Evolutionary conservation across 2,113 vertebrate genomes (phyloP).

Genomic region (Brachyhypopomus occidentalis): DNA sequence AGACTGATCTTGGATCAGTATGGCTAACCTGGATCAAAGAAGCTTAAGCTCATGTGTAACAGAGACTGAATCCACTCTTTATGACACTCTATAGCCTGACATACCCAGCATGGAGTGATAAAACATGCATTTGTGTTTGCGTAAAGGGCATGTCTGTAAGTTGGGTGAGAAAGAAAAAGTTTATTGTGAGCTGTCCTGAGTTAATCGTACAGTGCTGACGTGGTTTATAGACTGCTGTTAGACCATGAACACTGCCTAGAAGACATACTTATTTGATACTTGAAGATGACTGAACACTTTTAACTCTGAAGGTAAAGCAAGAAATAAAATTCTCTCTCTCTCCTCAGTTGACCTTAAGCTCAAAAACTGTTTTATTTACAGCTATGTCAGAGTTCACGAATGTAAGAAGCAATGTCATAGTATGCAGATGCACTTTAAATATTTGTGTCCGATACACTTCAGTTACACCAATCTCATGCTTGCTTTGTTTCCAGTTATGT

Average conservation of each 20-base stretch:
- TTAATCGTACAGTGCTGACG: conserved; percentile 8
- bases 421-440: no score
- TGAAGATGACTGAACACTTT: not conserved
- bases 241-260: conserved; percentile 17
- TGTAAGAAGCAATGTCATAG: no score
- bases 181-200: not conserved
- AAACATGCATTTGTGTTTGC: not conserved
- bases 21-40: not conserved
- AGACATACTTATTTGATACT: not conserved
- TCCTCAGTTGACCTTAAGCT: not conserved
- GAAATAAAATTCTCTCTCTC: not conserved
- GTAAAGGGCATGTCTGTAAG: not conserved
- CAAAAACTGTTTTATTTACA: not conserved
- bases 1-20: not conserved
- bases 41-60: not conserved
- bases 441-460: no score
- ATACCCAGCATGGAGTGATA: conserved; percentile 10
- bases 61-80: not conserved
- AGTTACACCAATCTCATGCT: no score
- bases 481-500: no score
- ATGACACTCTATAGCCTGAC: not conserved
- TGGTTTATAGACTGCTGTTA: conserved; percentile 34
- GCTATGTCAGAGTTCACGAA: no score
- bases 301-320: conserved; percentile 34
- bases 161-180: conserved; percentile 4